Evolutionary conservation across 2,888 invertebrate genomes (phyloP).

Genomic region (Torymus texanus): DNA sequence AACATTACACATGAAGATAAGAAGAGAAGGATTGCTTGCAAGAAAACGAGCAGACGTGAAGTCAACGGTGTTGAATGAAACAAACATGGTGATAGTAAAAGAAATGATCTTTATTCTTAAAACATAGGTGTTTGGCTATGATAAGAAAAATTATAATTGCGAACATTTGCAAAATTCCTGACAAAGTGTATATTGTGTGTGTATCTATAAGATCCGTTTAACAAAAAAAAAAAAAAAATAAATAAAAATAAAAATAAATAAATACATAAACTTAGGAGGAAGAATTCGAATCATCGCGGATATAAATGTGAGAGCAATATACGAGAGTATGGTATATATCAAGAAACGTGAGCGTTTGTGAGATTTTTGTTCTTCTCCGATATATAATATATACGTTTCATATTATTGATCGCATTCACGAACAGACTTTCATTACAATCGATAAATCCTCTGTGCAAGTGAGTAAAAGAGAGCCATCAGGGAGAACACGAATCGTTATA

Average conservation of each 20-base stretch:
- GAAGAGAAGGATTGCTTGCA: neutral
- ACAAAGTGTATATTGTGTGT: constrained; percentile 54
- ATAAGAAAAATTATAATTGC: constrained; percentile 41
- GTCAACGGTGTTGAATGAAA: constrained; percentile 20
- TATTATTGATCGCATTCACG: constrained; percentile 35
- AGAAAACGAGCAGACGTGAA: neutral
- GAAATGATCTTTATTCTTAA: constrained; percentile 38
- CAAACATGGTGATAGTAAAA: constrained; percentile 26
- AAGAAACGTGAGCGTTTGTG: constrained; percentile 3
- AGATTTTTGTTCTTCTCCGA: constrained; percentile 34
- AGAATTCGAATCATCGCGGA: constrained; percentile 19
- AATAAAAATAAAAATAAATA: constrained; percentile 20
- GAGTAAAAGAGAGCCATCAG: constrained; percentile 12
- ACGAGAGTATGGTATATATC: constrained; percentile 36
- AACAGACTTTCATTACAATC: constrained; percentile 16
- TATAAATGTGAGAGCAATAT: constrained; percentile 50
- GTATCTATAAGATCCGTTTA: constrained; percentile 49
- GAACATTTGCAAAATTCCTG: constrained; percentile 42
- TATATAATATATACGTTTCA: constrained; percentile 22
- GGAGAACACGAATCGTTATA: neutral
- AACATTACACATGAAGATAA: constrained; percentile 18
- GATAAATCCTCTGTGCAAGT: constrained; percentile 2
- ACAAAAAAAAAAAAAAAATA: constrained; percentile 27
- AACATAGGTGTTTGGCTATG: constrained; percentile 48
- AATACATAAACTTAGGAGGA: neutral